These are phyloP conservation scores for Cephus nigrinus DNA, from an alignment of 2,888 invertebrate species.

Conservation along the genomic window DNA sequence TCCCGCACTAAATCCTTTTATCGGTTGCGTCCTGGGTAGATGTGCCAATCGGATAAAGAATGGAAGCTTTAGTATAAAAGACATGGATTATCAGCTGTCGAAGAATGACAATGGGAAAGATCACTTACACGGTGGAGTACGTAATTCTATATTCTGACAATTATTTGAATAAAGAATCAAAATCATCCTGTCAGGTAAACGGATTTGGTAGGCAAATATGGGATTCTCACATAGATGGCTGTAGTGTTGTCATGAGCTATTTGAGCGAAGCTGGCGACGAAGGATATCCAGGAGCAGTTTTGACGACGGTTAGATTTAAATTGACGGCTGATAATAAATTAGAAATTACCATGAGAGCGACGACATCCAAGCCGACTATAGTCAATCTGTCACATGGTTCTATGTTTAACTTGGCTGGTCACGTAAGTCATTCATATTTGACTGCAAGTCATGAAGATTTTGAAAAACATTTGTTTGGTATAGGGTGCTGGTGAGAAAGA, in stretches of 20 bases:
- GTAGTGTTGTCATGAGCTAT: conserved; percentile 65
- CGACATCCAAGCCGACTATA: conserved; percentile 69
- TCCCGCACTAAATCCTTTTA: conserved; percentile 76
- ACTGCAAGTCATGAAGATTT: neutral
- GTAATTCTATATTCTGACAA: conserved; percentile 33
- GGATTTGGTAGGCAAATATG: conserved; percentile 64
- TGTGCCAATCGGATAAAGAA: conserved; percentile 84
- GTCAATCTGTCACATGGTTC: conserved; percentile 73
- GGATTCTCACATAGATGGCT: conserved; percentile 65
- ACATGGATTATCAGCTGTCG: conserved; percentile 75
- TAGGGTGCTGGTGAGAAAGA: conserved; percentile 73
- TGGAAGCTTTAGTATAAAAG: conserved; percentile 77
- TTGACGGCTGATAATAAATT: conserved; percentile 68
- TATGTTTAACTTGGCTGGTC: conserved; percentile 74
- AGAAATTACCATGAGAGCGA: conserved; percentile 68
- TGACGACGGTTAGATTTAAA: conserved; percentile 67
- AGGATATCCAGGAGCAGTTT: conserved; percentile 72
- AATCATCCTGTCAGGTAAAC: conserved; percentile 18
- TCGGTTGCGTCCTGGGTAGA: conserved; percentile 88
- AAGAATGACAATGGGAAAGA: conserved; percentile 75
- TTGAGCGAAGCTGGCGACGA: conserved; percentile 71
- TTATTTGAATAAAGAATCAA: neutral
- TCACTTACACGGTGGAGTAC: conserved; percentile 85
- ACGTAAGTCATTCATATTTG: conserved; percentile 61
- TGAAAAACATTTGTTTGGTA: conserved; percentile 15